A percentile compares a stretch with the other conserved stretches of the same genome.
phyloP scores from a whole-genome alignment of 2,888 invertebrate genomes.

The Melipona bicolor region DNA sequence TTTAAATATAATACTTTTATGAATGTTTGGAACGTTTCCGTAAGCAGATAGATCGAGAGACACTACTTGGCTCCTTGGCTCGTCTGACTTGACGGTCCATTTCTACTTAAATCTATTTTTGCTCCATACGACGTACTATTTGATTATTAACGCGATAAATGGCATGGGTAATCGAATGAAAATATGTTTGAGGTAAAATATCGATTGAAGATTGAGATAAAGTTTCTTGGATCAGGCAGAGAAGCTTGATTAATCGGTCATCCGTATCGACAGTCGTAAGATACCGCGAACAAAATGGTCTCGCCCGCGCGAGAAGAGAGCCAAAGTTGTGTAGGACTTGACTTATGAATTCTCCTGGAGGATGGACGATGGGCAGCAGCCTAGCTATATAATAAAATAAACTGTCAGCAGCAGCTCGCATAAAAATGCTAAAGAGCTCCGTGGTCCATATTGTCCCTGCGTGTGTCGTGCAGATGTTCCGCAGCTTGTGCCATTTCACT shows the following conservation, averaged over 20 bases:
- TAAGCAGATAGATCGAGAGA: not conserved
- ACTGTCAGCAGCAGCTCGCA: conserved; percentile 83
- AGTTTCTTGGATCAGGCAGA: too few relatives aligned
- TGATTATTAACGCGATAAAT: not conserved
- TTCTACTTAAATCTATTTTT: not conserved
- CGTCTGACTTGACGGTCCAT: not conserved
- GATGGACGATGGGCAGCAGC: conserved; percentile 77
- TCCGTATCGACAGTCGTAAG: conserved; percentile 52
- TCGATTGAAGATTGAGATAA: not conserved
- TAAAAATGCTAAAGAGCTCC: conserved; percentile 83
- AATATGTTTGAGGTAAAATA: not conserved
- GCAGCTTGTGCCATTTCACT: conserved; percentile 13
- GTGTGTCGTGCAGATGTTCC: conserved; percentile 69
- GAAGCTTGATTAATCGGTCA: conserved; percentile 31
- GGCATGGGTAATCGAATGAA: not conserved
- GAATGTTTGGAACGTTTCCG: too few relatives aligned
- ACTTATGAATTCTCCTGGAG: conserved; percentile 72
- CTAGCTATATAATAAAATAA: conserved; percentile 82
- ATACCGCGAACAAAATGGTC: conserved; percentile 39
- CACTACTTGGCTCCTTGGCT: not conserved
- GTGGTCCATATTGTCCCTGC: conserved; percentile 74
- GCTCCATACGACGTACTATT: too few relatives aligned
- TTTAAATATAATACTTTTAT: too few relatives aligned
- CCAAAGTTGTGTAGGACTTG: conserved; percentile 54
- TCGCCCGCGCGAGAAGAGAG: too few relatives aligned